Base-by-base conservation (phyloP, 2,113 vertebrate genomes). In the Chaetodon auriga region DNA sequence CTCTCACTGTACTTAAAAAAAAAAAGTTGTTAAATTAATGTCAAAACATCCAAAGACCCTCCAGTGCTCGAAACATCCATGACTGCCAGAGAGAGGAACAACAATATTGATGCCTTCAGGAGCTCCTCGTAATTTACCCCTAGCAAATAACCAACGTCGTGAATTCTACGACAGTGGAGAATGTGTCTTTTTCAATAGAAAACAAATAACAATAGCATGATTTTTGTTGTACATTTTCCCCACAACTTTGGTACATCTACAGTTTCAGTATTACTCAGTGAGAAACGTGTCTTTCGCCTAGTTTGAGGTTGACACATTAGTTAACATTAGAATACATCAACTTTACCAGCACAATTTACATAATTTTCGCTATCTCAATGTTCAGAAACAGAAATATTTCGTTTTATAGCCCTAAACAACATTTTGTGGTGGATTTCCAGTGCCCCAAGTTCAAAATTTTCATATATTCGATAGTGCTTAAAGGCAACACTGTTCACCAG, bases 91-190 rank as follows among this genome's bases (percentile, higher is more conserved):
- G 9, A 1, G 18, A 1, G 30, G 51, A 74, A 81, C 78, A 78
- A 81, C 82, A 85, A 75, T 11, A n/a, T 1, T n/a, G 88, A 9
- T 60, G 64, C n/a, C 0, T 92, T 88, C 75, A 84, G 0, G 41
- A 7, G 7, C 72, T 0, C 3, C 79, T 69, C 48, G 87, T 15
- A 72, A 61, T 2, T 57, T 58, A 55, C 6, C 0, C 0, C 0
- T 0, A 0, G 0, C 0, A 2, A 7, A 25, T 5, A 10, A 15
- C 16, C 1, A 36, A 30, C 14, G 15, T 36, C 6, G 25, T 13
- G 18, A 41, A 58, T 30, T 8, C 8, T 8, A 4, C 4, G 25
- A 38, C 9, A 38, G 58, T 21, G 8, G 1, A n/a, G 25, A 23
- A 54, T n/a, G 13, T 2, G 9, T 73, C 5, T 12, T n/a, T 54